A percentile compares a stretch with the other conserved stretches of the same genome.
These are phyloP conservation scores for Poecilia gillii DNA, from an alignment of 2,797 vertebrate species.

Conservation along the genomic window DNA sequence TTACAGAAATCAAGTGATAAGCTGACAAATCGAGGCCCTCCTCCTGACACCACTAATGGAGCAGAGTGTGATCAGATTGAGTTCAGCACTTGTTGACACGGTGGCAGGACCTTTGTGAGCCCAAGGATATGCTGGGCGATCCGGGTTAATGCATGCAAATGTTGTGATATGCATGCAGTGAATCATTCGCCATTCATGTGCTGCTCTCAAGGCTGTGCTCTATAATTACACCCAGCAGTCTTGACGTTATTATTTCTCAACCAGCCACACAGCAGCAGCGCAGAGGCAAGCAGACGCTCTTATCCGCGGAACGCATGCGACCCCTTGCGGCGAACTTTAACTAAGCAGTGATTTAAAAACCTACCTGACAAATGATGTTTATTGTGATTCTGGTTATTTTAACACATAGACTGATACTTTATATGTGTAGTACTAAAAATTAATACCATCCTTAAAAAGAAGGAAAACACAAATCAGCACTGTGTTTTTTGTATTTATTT, in stretches of 20 bases:
- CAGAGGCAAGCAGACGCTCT: not conserved
- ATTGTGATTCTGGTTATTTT: not conserved
- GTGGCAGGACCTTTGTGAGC: constrained; percentile 9
- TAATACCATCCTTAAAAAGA: not conserved
- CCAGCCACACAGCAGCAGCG: constrained; percentile 16
- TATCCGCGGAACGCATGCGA: constrained; percentile 67
- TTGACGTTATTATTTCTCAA: constrained; percentile 29
- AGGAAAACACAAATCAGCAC: not conserved
- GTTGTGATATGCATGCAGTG: constrained; percentile 61
- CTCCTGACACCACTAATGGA: constrained; percentile 4
- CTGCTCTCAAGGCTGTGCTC: constrained; percentile 40
- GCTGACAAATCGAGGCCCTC: not conserved
- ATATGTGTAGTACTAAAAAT: not conserved
- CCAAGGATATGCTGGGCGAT: not conserved
- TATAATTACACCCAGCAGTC: constrained; percentile 52
- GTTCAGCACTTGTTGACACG: constrained; percentile 46
- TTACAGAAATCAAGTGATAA: not conserved
- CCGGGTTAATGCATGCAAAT: constrained; percentile 62
- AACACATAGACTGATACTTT: not conserved
- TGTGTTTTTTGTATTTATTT: not conserved
- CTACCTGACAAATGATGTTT: not conserved
- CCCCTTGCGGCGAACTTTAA: constrained; percentile 68
- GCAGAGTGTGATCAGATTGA: constrained; percentile 6
- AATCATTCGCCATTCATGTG: constrained; percentile 43
- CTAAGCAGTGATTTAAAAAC: not conserved